Conservation (phyloP, 2,888 invertebrate genomes). For the Brachyptera putata region DNA sequence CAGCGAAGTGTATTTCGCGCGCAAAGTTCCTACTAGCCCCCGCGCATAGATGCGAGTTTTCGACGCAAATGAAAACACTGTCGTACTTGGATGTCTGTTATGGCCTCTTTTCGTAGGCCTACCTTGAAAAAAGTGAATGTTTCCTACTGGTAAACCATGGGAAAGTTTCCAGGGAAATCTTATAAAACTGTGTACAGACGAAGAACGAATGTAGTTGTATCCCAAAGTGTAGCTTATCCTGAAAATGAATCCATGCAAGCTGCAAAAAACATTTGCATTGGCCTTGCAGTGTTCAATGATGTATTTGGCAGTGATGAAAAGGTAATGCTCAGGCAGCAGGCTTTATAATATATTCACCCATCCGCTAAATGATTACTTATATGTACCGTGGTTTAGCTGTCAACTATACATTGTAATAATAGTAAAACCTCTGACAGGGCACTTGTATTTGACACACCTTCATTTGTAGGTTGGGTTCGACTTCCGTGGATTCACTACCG, state of each 20-base stretch:
- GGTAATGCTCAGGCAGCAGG: too few species aligned
- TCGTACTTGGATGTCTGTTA: conserved; percentile 36
- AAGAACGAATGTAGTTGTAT: conserved; percentile 64
- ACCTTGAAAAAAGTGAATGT: conserved; percentile 18
- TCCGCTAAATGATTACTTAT: too few species aligned
- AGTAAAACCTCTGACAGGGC: too few species aligned
- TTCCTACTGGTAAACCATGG: conserved; percentile 51
- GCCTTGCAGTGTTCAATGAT: conserved; percentile 45
- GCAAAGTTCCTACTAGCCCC: conserved; percentile 8
- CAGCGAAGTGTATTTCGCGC: conserved; percentile 13
- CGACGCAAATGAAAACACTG: conserved; percentile 29
- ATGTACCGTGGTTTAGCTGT: too few species aligned
- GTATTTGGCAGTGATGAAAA: conserved; percentile 45
- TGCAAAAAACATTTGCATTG: conserved; percentile 48
- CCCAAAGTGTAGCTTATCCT: conserved; percentile 55
- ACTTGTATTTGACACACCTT: too few species aligned
- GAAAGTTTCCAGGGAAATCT: conserved; percentile 85
- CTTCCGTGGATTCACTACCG: too few species aligned
- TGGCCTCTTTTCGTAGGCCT: conserved; percentile 14
- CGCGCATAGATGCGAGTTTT: conserved; percentile 23
- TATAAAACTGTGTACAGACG: conserved; percentile 82
- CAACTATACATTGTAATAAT: too few species aligned
- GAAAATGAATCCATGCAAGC: conserved; percentile 50
- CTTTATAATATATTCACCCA: too few species aligned
- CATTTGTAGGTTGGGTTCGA: too few species aligned